Conservation (phyloP, 2,797 vertebrate genomes). For the Gobio occitaniae region DNA sequence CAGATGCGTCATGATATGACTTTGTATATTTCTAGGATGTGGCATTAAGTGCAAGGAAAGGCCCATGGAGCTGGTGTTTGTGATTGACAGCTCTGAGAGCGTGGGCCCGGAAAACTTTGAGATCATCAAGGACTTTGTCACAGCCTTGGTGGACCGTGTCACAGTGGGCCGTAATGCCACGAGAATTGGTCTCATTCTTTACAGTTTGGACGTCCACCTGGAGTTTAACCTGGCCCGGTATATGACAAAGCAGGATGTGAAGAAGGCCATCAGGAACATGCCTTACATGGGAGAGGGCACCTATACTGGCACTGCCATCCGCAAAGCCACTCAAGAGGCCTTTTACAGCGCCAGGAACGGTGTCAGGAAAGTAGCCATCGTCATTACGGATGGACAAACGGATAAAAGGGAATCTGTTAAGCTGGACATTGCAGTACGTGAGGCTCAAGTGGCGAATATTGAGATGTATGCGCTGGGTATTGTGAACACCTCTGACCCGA, state of each 20-base stretch:
- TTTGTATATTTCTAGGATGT: conserved; percentile 78
- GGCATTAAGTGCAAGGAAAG: conserved; percentile 92
- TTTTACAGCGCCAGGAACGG: conserved; percentile 85
- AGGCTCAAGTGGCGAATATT: conserved; percentile 90
- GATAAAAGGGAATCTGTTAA: conserved; percentile 90
- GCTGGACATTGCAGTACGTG: conserved; percentile 85
- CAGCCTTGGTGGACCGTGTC: conserved; percentile 86
- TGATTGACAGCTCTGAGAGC: conserved; percentile 94
- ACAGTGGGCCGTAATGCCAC: conserved; percentile 90
- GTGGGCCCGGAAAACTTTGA: conserved; percentile 94
- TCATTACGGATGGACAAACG: conserved; percentile 90
- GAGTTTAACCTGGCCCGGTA: conserved; percentile 87
- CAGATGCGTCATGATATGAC: not conserved
- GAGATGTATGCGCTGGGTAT: conserved; percentile 94
- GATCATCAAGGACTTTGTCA: conserved; percentile 93
- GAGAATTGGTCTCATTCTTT: conserved; percentile 89
- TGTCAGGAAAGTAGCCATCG: conserved; percentile 90
- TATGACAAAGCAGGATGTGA: conserved; percentile 83
- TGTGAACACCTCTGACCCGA: conserved; percentile 86
- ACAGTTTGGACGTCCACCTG: conserved; percentile 87
- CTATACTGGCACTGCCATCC: conserved; percentile 90
- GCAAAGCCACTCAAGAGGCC: conserved; percentile 88
- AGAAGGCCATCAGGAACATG: conserved; percentile 88
- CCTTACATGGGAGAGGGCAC: conserved; percentile 92
- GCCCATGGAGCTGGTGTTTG: conserved; percentile 94